Percentiles rank a stretch among this genome's conserved stretches.
Conservation (phyloP, 2,797 vertebrate genomes). For the Arctocebus calabarensis region DNA sequence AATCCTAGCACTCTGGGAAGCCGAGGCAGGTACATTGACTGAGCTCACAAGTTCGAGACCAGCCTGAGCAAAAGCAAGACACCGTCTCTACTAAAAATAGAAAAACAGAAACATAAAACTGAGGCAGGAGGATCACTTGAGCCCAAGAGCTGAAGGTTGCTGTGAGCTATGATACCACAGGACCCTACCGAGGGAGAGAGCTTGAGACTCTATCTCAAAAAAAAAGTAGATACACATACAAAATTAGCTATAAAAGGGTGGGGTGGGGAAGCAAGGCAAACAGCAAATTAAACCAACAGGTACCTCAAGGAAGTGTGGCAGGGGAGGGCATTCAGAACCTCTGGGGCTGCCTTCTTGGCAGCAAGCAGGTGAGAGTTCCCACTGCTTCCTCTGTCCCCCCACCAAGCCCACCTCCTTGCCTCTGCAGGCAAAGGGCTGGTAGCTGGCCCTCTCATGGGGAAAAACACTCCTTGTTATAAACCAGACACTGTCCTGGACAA, state of each 20-base stretch:
- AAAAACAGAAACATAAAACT: no score
- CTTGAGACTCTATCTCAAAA: no score
- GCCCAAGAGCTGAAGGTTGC: no score
- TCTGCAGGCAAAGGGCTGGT: background rate
- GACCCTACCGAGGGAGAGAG: no score
- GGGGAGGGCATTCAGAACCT: background rate
- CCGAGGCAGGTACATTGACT: no score
- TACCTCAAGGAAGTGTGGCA: slow-evolving; percentile 48
- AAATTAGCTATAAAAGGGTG: slow-evolving; percentile 70
- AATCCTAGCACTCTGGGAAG: no score
- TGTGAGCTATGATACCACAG: no score
- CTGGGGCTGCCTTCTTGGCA: background rate
- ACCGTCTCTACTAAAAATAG: no score
- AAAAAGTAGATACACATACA: no score
- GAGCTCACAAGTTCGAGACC: no score
- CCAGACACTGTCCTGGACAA: slow-evolving; percentile 56
- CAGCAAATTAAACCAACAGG: slow-evolving; percentile 38
- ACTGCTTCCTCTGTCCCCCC: background rate
- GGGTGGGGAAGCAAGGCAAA: slow-evolving; percentile 44
- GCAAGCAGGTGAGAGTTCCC: slow-evolving; percentile 32
- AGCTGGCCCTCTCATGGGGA: background rate
- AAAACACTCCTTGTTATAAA: slow-evolving; percentile 54
- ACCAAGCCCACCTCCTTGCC: background rate
- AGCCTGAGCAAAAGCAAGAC: no score
- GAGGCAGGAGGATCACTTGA: no score